Evolutionary conservation across 2,113 vertebrate species (phyloP), one percentile per base, ranked within the genome.

Genomic region (Prolemur simus): DNA sequence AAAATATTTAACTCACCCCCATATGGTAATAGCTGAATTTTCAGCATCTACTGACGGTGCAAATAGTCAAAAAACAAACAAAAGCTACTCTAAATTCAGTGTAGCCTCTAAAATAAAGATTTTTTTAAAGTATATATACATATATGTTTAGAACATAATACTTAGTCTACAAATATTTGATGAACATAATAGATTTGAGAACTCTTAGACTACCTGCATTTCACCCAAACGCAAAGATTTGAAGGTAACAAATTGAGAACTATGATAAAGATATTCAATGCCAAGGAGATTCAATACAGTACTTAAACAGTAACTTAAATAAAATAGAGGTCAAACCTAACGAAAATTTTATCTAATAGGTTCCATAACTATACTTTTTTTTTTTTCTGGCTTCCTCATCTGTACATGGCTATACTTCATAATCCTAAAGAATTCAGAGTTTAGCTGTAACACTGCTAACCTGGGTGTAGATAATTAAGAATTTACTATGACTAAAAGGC

Each of bases 41-140:
- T 85, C 63, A 89, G 54, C 63, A 71, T 80, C 52, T n/a, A 68
- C 10, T 71, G 42, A 86, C 34, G 45, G 34, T 58, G 20, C 63
- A 78, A 71, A 86, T 21, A 93, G 71, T 85, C 29, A 93, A 95
- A 88, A 95, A 76, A 56, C 32, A 80, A 78, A 42, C 52, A 93
- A 85, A 85, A 78, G 52, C 71, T 89, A 64, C 86, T 85, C 77
- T 85, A 54, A 93, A 85, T 85, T 96, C 45, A 78, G 6, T 69
- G 42, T 78, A 69, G 39, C 11, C 68, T 83, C 93, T 39, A 76
- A 87, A 87, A 64, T 68, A 85, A 87, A 74, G 60, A 87, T 11
- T 45, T 15, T 63, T 32, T 64, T 20, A 15, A 77, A 74, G 5
- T 74, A 34, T 42, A 85, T 34, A 42, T 34, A 63, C 8, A 60